Evolutionary conservation across 2,113 vertebrate species (phyloP).

Genomic region (Xenopus laevis): DNA sequence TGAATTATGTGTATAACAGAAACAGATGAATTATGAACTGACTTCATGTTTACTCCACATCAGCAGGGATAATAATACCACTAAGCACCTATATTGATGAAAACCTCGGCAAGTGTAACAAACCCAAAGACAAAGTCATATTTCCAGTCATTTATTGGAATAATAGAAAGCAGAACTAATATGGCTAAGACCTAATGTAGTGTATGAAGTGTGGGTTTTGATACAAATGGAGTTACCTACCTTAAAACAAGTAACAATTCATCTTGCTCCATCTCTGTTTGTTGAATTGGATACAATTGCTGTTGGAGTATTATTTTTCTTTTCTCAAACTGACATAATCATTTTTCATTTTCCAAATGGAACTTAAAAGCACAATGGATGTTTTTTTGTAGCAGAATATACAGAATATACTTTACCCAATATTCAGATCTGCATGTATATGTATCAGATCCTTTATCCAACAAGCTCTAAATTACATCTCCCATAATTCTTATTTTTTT

Average conservation of each 20-base stretch:
- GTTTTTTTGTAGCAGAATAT: slow-evolving; percentile 53
- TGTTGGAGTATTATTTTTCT: slow-evolving; percentile 49
- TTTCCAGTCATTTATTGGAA: slow-evolving; percentile 34
- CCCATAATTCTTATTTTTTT: no score
- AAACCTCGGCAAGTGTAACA: slow-evolving; percentile 40
- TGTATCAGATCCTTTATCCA: no score
- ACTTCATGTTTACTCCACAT: slow-evolving; percentile 51
- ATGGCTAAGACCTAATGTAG: slow-evolving; percentile 42
- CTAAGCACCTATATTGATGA: slow-evolving; percentile 46
- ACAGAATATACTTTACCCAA: slow-evolving; percentile 39
- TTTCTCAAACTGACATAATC: slow-evolving; percentile 57
- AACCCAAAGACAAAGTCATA: slow-evolving; percentile 22
- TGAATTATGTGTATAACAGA: slow-evolving; percentile 43
- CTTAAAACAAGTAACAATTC: slow-evolving; percentile 55
- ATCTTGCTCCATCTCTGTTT: slow-evolving; percentile 52
- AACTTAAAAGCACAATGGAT: slow-evolving; percentile 59
- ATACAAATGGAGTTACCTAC: slow-evolving; percentile 43
- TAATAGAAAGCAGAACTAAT: slow-evolving; percentile 23
- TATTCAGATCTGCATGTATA: no score
- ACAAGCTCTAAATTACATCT: no score
- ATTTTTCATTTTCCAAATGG: slow-evolving; percentile 62
- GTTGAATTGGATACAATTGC: slow-evolving; percentile 57
- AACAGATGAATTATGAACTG: slow-evolving; percentile 49
- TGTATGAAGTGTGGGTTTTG: slow-evolving; percentile 49
- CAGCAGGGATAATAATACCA: slow-evolving; percentile 49